Percentiles rank a stretch among this genome's conserved stretches.
phyloP scores from a whole-genome alignment of 2,888 invertebrate species.

The Drosophila cyrtoloma region DNA sequence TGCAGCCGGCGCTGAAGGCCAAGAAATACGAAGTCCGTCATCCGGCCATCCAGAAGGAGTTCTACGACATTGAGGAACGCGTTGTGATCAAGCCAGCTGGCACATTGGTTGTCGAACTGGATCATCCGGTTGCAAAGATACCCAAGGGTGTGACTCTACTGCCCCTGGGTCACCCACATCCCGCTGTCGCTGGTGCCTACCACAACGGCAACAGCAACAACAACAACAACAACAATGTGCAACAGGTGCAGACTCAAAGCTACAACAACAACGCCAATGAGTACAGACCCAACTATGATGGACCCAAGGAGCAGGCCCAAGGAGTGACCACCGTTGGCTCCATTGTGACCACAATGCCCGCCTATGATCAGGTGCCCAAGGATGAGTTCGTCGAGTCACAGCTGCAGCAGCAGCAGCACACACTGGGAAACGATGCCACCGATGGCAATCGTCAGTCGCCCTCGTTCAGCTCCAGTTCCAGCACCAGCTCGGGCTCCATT shows the following conservation, averaged over 20 bases:
- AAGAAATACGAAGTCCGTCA: constrained; percentile 87
- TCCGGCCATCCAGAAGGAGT: constrained; percentile 88
- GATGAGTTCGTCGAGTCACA: constrained; percentile 71
- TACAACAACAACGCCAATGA: constrained; percentile 64
- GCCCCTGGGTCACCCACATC: constrained; percentile 81
- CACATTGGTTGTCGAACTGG: constrained; percentile 87
- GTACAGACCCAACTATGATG: constrained; percentile 57
- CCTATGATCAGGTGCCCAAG: constrained; percentile 72
- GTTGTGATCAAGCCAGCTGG: constrained; percentile 88
- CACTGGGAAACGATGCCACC: constrained; percentile 43
- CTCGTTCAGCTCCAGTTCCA: constrained; percentile 6
- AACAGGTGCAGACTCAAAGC: constrained; percentile 56
- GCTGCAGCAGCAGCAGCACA: constrained; percentile 51
- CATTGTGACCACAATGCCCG: constrained; percentile 74
- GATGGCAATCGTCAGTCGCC: constrained; percentile 49
- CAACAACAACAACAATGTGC: constrained; percentile 61
- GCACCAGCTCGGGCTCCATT: constrained; percentile 15
- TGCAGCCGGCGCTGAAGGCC: constrained; percentile 87
- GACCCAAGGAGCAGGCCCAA: constrained; percentile 59
- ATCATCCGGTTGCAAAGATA: constrained; percentile 87
- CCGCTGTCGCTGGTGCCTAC: constrained; percentile 81
- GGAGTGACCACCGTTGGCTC: constrained; percentile 64
- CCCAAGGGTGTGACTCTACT: constrained; percentile 85
- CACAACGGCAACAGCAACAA: constrained; percentile 41
- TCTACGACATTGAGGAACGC: constrained; percentile 88